Base-by-base conservation (phyloP, 2,888 invertebrate species). In the Trileptium ribeirensis region DNA sequence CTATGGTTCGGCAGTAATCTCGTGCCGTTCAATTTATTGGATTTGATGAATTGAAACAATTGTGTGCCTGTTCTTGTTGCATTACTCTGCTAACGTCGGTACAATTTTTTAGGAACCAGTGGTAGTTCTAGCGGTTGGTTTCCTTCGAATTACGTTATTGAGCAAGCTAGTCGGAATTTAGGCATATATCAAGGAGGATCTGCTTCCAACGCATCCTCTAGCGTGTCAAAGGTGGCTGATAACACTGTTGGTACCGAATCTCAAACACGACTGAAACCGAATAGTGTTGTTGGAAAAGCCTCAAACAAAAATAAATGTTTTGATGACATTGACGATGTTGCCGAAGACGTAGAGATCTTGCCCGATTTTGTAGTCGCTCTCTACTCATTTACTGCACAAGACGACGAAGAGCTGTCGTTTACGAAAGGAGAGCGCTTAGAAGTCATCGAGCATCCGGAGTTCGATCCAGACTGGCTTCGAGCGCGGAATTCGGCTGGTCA, bases 391-490 rank as follows among this genome's bases (percentile, higher is more conserved):
- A 86, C 86, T 19, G 87, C 96, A 36, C 95, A 95, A 90, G 95
- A 95, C 90, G 95, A 83, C 0, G 87, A 87, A 82, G 86, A 86
- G 81, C 81, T 86, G 24, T 84, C 85, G n/a, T 85, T 85, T 75
- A 15, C 79, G 64, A 81, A 36, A 86, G 86, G 86, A 82, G 98
- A 99, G 90, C 92, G 95, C 79, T 91, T 99, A 85, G 97, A 97
- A 90, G 95, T 99, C 86, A 92, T 99, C 84, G 97, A 97, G 91
- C 93, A 97, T 88, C 97, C 98, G 8, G 93, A 94, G 2, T 94
- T 96, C 83, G 99, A 99, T 92, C 98, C 99, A 8, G 98, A 99
- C 91, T 99, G 99, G 99, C 96, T 94, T 92, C 94, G 94, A 89
- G 98, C 98, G 81, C 92, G 96, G 77, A 98, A 98, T 91, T 92